Percentiles rank a stretch among this genome's conserved stretches.
Conservation (phyloP, 2,797 vertebrate genomes). For the Trematomus bernacchii region DNA sequence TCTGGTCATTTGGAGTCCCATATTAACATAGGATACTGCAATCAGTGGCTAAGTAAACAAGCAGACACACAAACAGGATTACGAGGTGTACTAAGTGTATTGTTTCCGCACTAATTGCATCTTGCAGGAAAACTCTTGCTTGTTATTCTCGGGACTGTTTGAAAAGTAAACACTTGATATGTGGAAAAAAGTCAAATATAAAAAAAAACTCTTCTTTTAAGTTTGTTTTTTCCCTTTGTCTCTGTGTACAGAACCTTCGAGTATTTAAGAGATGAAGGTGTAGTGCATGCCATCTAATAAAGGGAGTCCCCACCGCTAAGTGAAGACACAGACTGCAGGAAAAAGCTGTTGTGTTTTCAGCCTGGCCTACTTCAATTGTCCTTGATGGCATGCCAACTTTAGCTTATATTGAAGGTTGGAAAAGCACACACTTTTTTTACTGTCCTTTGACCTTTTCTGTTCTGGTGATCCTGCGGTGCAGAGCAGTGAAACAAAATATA, state of each 20-base stretch:
- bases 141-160: constrained; percentile 33
- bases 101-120: constrained; percentile 69
- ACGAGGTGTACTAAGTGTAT: constrained; percentile 44
- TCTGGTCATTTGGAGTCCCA: constrained; percentile 31
- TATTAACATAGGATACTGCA: constrained; percentile 60
- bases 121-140: constrained; percentile 54
- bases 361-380: constrained; percentile 23
- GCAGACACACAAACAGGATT: constrained; percentile 51
- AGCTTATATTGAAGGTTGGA: too few relatives aligned
- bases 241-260: constrained; percentile 25
- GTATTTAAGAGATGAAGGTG: constrained; percentile 46
- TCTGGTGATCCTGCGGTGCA: neutral
- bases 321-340: constrained; percentile 37
- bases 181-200: neutral
- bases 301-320: constrained; percentile 59
- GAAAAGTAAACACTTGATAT: neutral
- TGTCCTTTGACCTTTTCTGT: too few relatives aligned
- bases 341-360: constrained; percentile 24
- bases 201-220: neutral
- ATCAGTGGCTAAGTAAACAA: constrained; percentile 65
- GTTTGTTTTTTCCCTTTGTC: constrained; percentile 2
- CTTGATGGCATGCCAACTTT: constrained; percentile 12
- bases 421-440: too few relatives aligned
- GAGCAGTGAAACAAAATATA: neutral
- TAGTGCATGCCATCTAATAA: constrained; percentile 52